phyloP scores from a whole-genome alignment of 64 coral and sea anemone species.

The Montipora efflorescens region DNA sequence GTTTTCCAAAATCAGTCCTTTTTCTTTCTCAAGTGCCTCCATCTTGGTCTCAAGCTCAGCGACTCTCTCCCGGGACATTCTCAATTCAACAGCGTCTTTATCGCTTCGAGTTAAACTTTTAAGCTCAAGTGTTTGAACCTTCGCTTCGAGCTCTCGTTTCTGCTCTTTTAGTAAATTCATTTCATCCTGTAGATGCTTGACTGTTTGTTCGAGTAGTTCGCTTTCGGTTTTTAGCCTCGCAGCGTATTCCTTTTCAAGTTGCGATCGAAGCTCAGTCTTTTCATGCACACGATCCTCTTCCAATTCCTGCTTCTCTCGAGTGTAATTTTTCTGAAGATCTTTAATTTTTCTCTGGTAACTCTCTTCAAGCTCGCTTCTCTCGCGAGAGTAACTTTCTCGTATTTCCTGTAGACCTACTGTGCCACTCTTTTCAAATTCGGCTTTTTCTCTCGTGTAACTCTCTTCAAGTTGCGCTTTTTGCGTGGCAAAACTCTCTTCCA shows the following conservation, averaged over 20 bases:
- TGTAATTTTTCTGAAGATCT: constrained; percentile 82
- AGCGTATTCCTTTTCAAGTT: constrained; percentile 85
- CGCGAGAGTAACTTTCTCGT: constrained; percentile 84
- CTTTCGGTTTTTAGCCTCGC: constrained; percentile 80
- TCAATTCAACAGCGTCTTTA: constrained; percentile 80
- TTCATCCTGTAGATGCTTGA: constrained; percentile 85
- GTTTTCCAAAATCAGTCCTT: constrained; percentile 59
- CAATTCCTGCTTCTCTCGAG: constrained; percentile 83
- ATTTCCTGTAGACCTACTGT: constrained; percentile 78
- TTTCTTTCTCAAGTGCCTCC: constrained; percentile 74
- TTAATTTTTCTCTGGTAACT: constrained; percentile 95
- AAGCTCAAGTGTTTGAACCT: constrained; percentile 89
- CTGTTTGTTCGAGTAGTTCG: constrained; percentile 82
- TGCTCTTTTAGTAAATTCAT: constrained; percentile 94
- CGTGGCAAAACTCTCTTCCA: constrained; percentile 88
- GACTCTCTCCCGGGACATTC: constrained; percentile 79
- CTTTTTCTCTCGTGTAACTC: constrained; percentile 83
- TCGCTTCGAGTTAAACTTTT: constrained; percentile 77
- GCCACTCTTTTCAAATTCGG: constrained; percentile 75
- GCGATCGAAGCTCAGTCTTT: constrained; percentile 75
- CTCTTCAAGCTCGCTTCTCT: constrained; percentile 88
- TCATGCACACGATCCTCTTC: constrained; percentile 83
- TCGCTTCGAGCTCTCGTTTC: constrained; percentile 93
- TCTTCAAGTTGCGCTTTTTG: constrained; percentile 85
- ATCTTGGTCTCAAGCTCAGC: constrained; percentile 72